Evolutionary conservation across 2,113 vertebrate species (phyloP), one percentile per base, ranked within the genome.

Genomic region (Uria lomvia): DNA sequence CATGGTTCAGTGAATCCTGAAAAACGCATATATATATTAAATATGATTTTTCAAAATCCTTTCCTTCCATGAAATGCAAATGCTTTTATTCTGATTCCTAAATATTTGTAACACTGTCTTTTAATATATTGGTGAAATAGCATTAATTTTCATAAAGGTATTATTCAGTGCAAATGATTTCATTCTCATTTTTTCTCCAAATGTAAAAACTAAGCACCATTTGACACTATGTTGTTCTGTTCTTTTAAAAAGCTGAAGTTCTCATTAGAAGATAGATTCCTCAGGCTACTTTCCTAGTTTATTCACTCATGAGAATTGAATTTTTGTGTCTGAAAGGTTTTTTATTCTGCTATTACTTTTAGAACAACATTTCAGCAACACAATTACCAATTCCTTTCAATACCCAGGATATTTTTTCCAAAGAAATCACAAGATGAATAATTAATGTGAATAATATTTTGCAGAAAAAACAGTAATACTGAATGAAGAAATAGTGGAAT

Each of bases 381-480:
- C 42, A 52, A 65, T 65, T 75, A 72, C 17, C 6, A 26, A 42
- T 34, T 82, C 20, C 20, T 94, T 82, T 66, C 49, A 76, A 72
- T 47, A 50, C 3, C 9, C 13, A 50, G 27, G 26, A 2, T 12
- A 30, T 24, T 71, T 71, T 79, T 66, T 47, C 32, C 18, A 32
- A 85, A 83, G 19, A 81, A 88, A 86, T 86, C 74, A 52, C 40
- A 40, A 77, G 13, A 43, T 75, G 45, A 90, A 55, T 86, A 9
- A 89, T 87, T 86, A 43, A 66, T 88, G 15, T 85, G 20, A 76
- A 84, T 45, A 60, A 76, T 71, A 80, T 80, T 95, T 91, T 77
- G 9, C 21, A 63, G n/a, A 19, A 85, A 87, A 38, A 55, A 18
- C 20, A n/a, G 15, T 38, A 49, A n/a, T 52, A 32, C 3, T 72